These are phyloP conservation scores for Phoenicopterus ruber DNA, from an alignment of 2,113 vertebrate genomes.

Conservation along the genomic window DNA sequence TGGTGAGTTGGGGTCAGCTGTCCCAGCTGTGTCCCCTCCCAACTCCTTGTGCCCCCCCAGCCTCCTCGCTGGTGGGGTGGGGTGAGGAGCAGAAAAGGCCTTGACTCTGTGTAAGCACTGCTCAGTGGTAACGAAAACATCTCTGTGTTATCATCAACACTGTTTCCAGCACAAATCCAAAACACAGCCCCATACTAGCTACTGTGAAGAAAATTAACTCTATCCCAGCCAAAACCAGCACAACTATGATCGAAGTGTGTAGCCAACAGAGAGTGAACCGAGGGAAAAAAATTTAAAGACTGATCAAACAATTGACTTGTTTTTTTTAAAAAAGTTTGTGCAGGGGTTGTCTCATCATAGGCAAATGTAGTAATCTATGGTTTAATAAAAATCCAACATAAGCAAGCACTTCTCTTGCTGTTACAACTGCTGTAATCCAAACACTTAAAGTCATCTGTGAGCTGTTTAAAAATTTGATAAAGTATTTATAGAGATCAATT, in stretches of 20 bases:
- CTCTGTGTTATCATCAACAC: too few species aligned
- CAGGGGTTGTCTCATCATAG: background rate
- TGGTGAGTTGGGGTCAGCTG: too few species aligned
- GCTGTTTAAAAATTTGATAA: background rate
- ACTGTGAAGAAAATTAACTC: too few species aligned
- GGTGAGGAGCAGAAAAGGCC: too few species aligned
- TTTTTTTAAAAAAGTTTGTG: background rate
- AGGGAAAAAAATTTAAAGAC: background rate
- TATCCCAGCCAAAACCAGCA: too few species aligned
- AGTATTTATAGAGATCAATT: background rate
- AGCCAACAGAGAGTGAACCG: background rate
- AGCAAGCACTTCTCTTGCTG: background rate
- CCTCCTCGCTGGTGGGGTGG: too few species aligned
- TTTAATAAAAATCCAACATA: background rate
- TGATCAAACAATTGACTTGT: background rate
- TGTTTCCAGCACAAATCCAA: too few species aligned
- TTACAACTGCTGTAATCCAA: background rate
- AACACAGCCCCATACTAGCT: too few species aligned
- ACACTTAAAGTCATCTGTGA: background rate
- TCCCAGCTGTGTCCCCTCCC: too few species aligned
- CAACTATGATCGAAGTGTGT: background rate
- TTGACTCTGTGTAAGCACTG: too few species aligned
- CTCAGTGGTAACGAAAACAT: too few species aligned
- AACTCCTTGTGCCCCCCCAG: too few species aligned
- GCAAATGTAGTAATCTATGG: background rate